A percentile compares a stretch with the other conserved stretches of the same genome.
These are phyloP conservation scores for Catagonus wagneri DNA, from an alignment of 2,113 vertebrate species.

Conservation along the genomic window DNA sequence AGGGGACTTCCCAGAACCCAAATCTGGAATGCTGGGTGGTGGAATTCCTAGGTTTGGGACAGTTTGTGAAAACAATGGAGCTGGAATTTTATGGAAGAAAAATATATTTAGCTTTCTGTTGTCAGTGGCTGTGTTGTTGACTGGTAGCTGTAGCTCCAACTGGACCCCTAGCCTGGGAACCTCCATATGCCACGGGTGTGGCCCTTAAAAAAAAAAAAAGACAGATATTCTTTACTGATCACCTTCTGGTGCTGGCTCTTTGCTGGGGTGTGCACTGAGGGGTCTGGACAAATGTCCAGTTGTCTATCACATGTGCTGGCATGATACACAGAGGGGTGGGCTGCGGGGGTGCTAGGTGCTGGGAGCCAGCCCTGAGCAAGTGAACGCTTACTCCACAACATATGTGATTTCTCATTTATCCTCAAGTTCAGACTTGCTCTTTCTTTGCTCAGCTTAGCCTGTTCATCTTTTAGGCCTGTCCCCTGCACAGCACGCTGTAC, in stretches of 20 bases:
- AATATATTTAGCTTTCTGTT: neutral
- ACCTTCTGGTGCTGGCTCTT: neutral
- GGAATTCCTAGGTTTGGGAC: neutral
- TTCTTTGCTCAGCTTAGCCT: neutral
- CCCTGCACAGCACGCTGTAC: neutral
- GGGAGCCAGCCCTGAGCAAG: neutral
- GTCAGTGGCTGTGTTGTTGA: neutral
- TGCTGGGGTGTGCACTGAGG: neutral
- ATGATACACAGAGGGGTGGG: neutral
- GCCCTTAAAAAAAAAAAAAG: too few relatives aligned
- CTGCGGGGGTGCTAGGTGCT: neutral
- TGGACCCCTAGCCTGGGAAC: too few relatives aligned
- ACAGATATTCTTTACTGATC: neutral
- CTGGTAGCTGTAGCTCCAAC: too few relatives aligned
- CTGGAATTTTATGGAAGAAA: neutral
- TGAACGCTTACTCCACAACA: neutral
- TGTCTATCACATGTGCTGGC: neutral
- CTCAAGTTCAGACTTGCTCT: constrained; percentile 46
- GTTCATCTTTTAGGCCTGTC: neutral
- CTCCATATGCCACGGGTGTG: too few relatives aligned
- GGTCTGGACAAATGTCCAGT: neutral
- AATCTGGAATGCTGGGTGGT: neutral
- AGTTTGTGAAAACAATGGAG: neutral
- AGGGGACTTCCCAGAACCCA: neutral
- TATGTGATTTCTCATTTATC: neutral